Evolutionary conservation across 2,797 vertebrate species (phyloP).

Genomic region (Cuculus canorus): DNA sequence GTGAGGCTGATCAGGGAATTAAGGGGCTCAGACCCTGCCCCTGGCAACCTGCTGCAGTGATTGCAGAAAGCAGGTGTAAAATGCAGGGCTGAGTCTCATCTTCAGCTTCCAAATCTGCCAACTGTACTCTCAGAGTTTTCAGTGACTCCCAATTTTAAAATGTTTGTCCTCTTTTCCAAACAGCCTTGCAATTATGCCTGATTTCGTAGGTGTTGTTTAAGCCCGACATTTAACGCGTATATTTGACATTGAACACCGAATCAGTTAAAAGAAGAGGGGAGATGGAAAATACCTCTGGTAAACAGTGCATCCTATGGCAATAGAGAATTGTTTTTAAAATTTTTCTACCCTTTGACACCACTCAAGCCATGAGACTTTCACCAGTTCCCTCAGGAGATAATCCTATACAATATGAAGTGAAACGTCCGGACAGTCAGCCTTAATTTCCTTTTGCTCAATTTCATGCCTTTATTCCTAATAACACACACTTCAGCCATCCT

Average conservation of each 20-base stretch:
- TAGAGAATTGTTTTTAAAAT: not conserved
- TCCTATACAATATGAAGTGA: not conserved
- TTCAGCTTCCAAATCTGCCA: not conserved
- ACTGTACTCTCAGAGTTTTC: not conserved
- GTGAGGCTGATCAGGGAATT: not conserved
- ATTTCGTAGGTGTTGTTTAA: not conserved
- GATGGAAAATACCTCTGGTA: not conserved
- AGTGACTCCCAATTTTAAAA: not conserved
- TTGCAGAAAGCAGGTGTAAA: not conserved
- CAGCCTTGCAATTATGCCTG: not conserved
- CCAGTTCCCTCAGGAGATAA: not conserved
- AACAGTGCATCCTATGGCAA: not conserved
- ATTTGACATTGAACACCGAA: not conserved
- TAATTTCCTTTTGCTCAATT: not conserved
- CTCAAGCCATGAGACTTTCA: not conserved
- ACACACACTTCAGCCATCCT: not conserved
- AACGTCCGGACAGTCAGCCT: not conserved
- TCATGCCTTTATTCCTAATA: not conserved
- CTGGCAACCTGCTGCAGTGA: rapidly evolving
- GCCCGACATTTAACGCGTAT: not conserved
- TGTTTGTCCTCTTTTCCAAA: not conserved
- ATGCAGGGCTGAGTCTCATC: not conserved
- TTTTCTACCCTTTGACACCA: not conserved
- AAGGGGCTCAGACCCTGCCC: not conserved
- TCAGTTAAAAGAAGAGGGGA: not conserved